phyloP scores from a whole-genome alignment of 2,888 invertebrate genomes.

The Chalcosyrphus nemorum region DNA sequence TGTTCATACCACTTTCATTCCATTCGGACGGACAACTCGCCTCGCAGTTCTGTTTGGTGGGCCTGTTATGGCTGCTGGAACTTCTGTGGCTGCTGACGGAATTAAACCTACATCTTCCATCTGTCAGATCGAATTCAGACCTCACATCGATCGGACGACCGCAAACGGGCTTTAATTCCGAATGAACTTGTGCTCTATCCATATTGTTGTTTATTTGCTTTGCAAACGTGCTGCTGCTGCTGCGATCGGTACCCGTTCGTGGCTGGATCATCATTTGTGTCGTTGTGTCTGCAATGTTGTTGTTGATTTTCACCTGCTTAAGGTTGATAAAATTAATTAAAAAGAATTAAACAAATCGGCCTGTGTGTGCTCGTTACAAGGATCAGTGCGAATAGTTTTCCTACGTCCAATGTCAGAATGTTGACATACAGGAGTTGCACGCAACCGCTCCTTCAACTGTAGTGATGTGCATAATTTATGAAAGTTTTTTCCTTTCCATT shows the following conservation, averaged over 20 bases:
- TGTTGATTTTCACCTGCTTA: background rate
- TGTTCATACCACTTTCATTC: conserved; percentile 37
- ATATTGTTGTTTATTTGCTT: conserved; percentile 9
- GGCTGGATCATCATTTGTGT: background rate
- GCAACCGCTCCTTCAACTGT: background rate
- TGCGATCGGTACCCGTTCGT: conserved; percentile 23
- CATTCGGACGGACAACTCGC: conserved; percentile 20
- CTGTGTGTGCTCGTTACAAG: background rate
- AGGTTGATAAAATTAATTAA: background rate
- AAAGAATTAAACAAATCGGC: conserved; percentile 5
- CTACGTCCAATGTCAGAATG: background rate
- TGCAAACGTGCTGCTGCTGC: background rate
- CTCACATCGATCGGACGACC: conserved; percentile 36
- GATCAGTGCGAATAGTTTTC: too few relatives aligned
- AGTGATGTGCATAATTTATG: background rate
- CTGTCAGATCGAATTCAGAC: conserved; percentile 53
- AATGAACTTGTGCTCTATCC: conserved; percentile 7
- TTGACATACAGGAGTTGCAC: background rate
- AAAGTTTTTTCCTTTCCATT: background rate
- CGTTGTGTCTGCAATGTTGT: background rate
- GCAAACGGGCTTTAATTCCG: conserved; percentile 12
- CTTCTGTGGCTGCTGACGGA: conserved; percentile 25
- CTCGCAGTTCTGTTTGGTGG: conserved; percentile 25
- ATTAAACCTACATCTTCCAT: conserved; percentile 33
- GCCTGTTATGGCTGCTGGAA: conserved; percentile 25